Evolutionary conservation across 1,140 invertebrate genomes (phyloP), one percentile per base, ranked within the genome.

Genomic region (Chironomus striatipennis): DNA sequence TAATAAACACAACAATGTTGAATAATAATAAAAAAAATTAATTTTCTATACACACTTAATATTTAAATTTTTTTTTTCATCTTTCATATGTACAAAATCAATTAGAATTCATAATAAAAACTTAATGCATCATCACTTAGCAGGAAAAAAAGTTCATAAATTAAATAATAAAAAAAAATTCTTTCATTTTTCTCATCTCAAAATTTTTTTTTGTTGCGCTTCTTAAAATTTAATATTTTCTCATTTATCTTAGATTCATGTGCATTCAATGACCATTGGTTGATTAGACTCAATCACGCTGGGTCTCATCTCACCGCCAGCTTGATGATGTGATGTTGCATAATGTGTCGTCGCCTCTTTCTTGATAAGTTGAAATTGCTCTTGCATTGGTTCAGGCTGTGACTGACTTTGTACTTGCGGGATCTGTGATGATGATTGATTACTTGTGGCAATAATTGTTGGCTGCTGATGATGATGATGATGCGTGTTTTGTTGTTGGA

Each of bases 181-280:
- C 43, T 47, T 47, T 9, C 43, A 12, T 12, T 57, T 15, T 57
- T n/a, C 47, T n/a, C 47, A 57, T 57, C 15, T 47, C 8, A 47
- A 47, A 15, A 8, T 47, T 47, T 9, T 47, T 57, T 34, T 34
- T 34, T 34, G 24, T 34, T 34, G 24, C 24, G 24, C 5, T 34
- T 34, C 24, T 34, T 34, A 34, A 34, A 34, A 34, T 2, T 34
- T 34, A 34, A 34, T 34, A 2, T 34, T 34, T 34, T 34, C 5
- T 34, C 12, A 57, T 57, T 5, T 57, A 12, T 5, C 47, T 57
- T 15, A 12, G 10, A 57, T 20, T 70, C 93, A 94, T 83, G 91
- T 93, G 85, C 92, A 94, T 85, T 93, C 91, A 78, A 94, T 93
- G 77, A 93, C 92, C 83, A 93, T 91, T 42, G 91, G 91, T 81